Evolutionary conservation across 2,888 invertebrate genomes (phyloP).

Genomic region (Adelognathus sp.): DNA sequence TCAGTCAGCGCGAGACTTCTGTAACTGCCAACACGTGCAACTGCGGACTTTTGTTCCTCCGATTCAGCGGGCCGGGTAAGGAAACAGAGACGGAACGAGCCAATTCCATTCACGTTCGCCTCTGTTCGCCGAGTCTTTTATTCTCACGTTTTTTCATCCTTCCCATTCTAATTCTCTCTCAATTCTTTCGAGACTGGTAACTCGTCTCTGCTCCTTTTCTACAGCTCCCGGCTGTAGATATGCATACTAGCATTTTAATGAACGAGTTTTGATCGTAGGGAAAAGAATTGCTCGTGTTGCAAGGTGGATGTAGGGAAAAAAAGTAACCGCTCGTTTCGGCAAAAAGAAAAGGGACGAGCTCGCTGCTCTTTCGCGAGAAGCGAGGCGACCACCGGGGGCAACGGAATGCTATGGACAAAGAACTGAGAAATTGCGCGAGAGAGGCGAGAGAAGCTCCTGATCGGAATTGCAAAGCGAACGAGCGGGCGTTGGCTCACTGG

Average conservation of each 20-base stretch:
- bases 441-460: conserved; percentile 3
- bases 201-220: background rate
- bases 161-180: conserved; percentile 5
- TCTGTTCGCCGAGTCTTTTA: conserved; percentile 13
- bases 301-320: background rate
- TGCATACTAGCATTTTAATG: background rate
- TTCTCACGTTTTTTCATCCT: background rate
- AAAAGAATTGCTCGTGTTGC: background rate
- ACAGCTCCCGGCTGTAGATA: background rate
- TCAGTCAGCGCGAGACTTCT: conserved; percentile 17
- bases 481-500: background rate
- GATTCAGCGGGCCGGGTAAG: background rate
- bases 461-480: conserved; percentile 41
- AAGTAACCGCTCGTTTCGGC: background rate
- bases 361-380: background rate
- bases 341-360: background rate
- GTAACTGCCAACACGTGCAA: conserved; percentile 36
- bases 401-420: background rate
- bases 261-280: too few relatives aligned
- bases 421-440: background rate
- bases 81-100: background rate
- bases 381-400: background rate
- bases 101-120: conserved; percentile 12
- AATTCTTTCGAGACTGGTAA: background rate
- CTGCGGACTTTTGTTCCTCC: background rate